Conservation (phyloP, 2,113 vertebrate species). For the Melanotaenia duboulayi region DNA sequence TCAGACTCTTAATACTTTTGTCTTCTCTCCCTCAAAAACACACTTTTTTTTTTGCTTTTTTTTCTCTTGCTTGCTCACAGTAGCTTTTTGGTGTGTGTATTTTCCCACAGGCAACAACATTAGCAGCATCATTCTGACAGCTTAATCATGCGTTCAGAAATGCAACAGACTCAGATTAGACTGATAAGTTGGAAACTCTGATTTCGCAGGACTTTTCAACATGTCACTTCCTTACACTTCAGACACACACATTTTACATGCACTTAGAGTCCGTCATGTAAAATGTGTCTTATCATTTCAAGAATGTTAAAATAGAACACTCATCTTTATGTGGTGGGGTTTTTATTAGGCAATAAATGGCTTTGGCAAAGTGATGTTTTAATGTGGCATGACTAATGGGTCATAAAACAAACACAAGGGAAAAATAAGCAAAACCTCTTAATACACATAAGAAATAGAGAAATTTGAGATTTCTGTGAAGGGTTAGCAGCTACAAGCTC, state of each 20-base stretch:
- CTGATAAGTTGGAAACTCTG: slow-evolving; percentile 49
- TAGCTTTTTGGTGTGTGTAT: slow-evolving; percentile 7
- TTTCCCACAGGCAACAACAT: slow-evolving; percentile 38
- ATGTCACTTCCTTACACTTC: slow-evolving; percentile 47
- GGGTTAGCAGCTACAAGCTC: no score
- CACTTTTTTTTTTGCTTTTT: no score
- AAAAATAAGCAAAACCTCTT: not conserved
- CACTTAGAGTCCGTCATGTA: not conserved
- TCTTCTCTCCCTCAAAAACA: slow-evolving; percentile 9
- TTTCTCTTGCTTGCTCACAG: slow-evolving; percentile 13
- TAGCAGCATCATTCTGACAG: slow-evolving; percentile 55
- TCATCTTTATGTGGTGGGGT: not conserved
- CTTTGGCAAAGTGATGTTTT: not conserved
- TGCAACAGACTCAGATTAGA: slow-evolving; percentile 61
- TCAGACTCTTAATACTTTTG: not conserved
- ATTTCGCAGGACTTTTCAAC: slow-evolving; percentile 45
- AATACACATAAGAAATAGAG: no score
- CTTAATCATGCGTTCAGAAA: slow-evolving; percentile 58
- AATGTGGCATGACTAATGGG: not conserved
- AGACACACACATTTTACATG: slow-evolving; percentile 13
- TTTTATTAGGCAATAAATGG: not conserved
- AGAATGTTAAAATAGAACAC: slow-evolving; percentile 2
- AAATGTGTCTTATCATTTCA: slow-evolving; percentile 22
- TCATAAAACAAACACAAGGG: not conserved
- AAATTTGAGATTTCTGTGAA: no score